Evolutionary conservation across 2,888 invertebrate genomes (phyloP).

Genomic region (Ennomos erosarius): DNA sequence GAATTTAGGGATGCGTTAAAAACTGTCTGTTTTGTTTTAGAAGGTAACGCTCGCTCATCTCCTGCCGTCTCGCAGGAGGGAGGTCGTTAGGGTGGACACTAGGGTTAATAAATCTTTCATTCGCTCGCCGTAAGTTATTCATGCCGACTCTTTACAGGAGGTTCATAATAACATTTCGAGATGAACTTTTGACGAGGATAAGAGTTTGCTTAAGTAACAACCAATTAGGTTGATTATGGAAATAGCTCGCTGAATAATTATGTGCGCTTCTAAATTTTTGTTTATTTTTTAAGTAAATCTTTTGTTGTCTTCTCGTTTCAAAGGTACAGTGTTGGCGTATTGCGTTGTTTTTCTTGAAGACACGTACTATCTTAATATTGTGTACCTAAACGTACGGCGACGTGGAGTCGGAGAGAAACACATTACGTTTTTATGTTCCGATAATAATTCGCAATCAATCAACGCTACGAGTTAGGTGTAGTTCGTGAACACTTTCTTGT

Average conservation of each 20-base stretch:
- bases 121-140: slow-evolving; percentile 53
- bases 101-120: slow-evolving; percentile 53
- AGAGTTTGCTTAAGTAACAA: slow-evolving; percentile 38
- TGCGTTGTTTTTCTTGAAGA: slow-evolving; percentile 10
- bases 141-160: slow-evolving; percentile 46
- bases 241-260: slow-evolving; percentile 19
- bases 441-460: slow-evolving; percentile 57
- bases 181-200: slow-evolving; percentile 41
- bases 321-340: slow-evolving; percentile 10
- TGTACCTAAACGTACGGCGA: slow-evolving; percentile 46
- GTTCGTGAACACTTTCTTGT: slow-evolving; percentile 34
- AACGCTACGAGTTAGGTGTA: slow-evolving; percentile 43
- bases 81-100: slow-evolving; percentile 54
- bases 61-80: slow-evolving; percentile 45
- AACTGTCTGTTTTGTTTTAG: slow-evolving; percentile 56
- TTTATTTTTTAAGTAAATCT: slow-evolving; percentile 1
- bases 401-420: slow-evolving; percentile 34
- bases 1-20: slow-evolving; percentile 64
- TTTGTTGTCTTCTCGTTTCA: background rate
- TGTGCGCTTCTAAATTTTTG: slow-evolving; percentile 21
- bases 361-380: slow-evolving; percentile 24
- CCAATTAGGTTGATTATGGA: slow-evolving; percentile 31
- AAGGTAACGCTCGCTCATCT: slow-evolving; percentile 44
- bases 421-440: slow-evolving; percentile 48
- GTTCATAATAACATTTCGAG: slow-evolving; percentile 43